Conservation (phyloP, 2,888 invertebrate genomes). For the Caenorhabditis afra region DNA sequence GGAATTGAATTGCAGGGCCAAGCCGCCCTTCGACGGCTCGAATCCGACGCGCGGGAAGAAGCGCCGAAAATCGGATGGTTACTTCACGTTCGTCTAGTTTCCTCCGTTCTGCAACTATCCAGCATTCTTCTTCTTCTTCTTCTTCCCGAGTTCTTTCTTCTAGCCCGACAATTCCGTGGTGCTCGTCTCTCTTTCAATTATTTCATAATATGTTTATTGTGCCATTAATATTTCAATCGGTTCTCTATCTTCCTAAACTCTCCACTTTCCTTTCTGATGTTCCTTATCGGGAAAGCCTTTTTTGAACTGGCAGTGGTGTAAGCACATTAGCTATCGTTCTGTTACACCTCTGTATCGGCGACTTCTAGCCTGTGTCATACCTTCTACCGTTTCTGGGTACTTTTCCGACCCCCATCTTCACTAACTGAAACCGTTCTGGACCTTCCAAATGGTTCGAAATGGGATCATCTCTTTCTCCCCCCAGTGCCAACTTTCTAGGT, state of each 20-base stretch:
- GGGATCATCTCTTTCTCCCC: background rate
- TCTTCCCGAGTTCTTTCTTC: conserved; percentile 45
- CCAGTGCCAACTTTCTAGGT: conserved; percentile 53
- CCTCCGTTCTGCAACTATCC: conserved; percentile 7
- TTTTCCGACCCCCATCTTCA: conserved; percentile 42
- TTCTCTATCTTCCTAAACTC: conserved; percentile 15
- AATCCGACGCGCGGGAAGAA: conserved; percentile 80
- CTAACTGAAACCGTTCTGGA: background rate
- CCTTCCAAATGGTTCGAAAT: background rate
- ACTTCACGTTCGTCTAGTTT: conserved; percentile 80
- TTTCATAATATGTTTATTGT: conserved; percentile 44
- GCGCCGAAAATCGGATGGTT: conserved; percentile 80
- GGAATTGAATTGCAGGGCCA: conserved; percentile 72
- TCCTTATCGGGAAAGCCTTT: background rate
- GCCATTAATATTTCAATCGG: conserved; percentile 31
- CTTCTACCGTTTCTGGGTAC: conserved; percentile 33
- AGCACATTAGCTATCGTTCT: conserved; percentile 7
- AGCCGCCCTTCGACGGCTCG: conserved; percentile 79
- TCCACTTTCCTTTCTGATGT: background rate
- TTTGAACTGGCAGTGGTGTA: conserved; percentile 9
- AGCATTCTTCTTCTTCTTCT: conserved; percentile 27
- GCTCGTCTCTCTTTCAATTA: conserved; percentile 50
- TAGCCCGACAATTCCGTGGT: conserved; percentile 41
- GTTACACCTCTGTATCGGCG: background rate
- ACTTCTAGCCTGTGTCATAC: conserved; percentile 31